Evolutionary conservation across 2,888 invertebrate species (phyloP).

Genomic region (Vanessa cardui): DNA sequence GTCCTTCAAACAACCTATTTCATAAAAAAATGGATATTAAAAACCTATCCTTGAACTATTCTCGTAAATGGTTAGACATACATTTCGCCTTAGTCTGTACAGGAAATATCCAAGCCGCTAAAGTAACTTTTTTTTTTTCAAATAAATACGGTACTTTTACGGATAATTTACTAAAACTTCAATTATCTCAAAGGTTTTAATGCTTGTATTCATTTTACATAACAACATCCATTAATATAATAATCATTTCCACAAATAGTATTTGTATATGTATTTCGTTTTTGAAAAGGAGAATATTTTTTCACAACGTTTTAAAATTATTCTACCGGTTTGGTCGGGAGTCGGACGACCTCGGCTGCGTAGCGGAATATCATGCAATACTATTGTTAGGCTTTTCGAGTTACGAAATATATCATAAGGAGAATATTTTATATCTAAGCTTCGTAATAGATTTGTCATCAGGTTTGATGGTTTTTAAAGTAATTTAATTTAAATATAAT

Average conservation of each 20-base stretch:
- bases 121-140: too few species aligned
- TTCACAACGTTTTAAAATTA: slow-evolving; percentile 2
- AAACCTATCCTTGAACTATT: too few species aligned
- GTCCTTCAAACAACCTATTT: too few species aligned
- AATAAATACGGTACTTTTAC: too few species aligned
- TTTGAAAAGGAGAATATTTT: neutral
- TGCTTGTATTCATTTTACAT: too few species aligned
- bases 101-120: too few species aligned
- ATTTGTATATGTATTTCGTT: neutral
- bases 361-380: slow-evolving; percentile 62
- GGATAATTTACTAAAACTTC: too few species aligned
- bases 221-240: neutral
- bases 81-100: too few species aligned
- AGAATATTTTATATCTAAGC: slow-evolving; percentile 7
- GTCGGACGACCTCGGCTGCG: slow-evolving; percentile 59
- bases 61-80: too few species aligned
- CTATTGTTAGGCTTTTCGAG: slow-evolving; percentile 52
- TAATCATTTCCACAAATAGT: neutral
- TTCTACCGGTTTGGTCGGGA: slow-evolving; percentile 46
- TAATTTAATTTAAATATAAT: too few species aligned
- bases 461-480: neutral
- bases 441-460: neutral
- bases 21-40: too few species aligned
- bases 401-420: slow-evolving; percentile 11
- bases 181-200: too few species aligned